Evolutionary conservation across 53 echinoderm and acorn worm genomes (phyloP).

Genomic region (Luidia sarsii): DNA sequence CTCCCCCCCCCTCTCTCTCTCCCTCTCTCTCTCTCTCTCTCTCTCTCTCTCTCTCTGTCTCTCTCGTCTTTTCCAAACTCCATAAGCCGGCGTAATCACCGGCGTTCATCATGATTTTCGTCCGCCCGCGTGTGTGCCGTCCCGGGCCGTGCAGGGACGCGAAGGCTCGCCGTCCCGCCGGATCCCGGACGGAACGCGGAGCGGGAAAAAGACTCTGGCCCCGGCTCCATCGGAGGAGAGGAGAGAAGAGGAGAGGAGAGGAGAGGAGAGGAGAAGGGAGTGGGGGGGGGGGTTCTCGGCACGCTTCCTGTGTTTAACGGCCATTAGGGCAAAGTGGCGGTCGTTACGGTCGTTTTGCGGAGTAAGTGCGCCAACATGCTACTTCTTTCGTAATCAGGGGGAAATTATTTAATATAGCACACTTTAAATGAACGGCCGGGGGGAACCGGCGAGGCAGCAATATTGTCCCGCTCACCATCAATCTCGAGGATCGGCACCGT

Average conservation of each 20-base stretch:
- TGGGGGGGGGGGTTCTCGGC: too few relatives aligned
- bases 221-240: too few relatives aligned
- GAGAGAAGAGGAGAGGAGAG: too few relatives aligned
- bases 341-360: slow-evolving; percentile 43
- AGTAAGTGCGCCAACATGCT: slow-evolving; percentile 43
- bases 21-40: too few relatives aligned
- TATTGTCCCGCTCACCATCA: not conserved
- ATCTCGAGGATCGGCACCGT: not conserved
- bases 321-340: slow-evolving; percentile 35
- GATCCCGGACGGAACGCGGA: too few relatives aligned
- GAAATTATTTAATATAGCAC: slow-evolving; percentile 54
- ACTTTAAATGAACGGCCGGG: slow-evolving; percentile 22
- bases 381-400: slow-evolving; percentile 29
- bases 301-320: slow-evolving; percentile 36
- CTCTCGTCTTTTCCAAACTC: slow-evolving; percentile 2
- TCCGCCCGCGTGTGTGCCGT: too few relatives aligned
- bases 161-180: too few relatives aligned
- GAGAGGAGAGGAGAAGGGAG: too few relatives aligned
- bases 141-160: too few relatives aligned
- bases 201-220: too few relatives aligned
- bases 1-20: too few relatives aligned
- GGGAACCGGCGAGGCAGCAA: not conserved
- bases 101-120: slow-evolving; percentile 27
- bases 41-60: too few relatives aligned
- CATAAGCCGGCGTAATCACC: slow-evolving; percentile 16